phyloP scores from a whole-genome alignment of 1,140 invertebrate species.

The Hypothenemus hampei region DNA sequence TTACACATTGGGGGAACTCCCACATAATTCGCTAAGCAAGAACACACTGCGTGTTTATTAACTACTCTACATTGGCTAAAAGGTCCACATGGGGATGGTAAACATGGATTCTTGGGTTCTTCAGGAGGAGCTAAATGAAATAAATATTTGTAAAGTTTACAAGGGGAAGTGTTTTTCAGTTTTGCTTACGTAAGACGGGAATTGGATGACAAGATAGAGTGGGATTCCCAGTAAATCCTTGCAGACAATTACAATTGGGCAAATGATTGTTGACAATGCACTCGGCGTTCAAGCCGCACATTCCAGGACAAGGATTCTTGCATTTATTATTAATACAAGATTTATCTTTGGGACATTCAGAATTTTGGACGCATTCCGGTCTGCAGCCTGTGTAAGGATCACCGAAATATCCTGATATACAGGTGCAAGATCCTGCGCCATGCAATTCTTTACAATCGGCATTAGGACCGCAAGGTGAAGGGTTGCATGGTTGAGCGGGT shows the following conservation, averaged over 20 bases:
- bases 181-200: constrained; percentile 28
- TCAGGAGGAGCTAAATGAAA: constrained; percentile 38
- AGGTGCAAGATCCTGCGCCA: constrained; percentile 64
- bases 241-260: constrained; percentile 62
- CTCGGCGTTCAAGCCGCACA: constrained; percentile 61
- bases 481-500: constrained; percentile 52
- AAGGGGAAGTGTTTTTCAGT: background rate
- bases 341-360: constrained; percentile 58
- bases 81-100: constrained; percentile 64
- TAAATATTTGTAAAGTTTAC: background rate
- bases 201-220: constrained; percentile 49
- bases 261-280: constrained; percentile 66
- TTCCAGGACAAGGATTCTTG: constrained; percentile 59
- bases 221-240: constrained; percentile 63
- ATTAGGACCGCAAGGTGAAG: constrained; percentile 74
- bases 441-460: constrained; percentile 71
- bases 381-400: constrained; percentile 68
- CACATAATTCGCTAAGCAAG: constrained; percentile 61
- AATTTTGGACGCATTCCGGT: constrained; percentile 67
- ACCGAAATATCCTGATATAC: constrained; percentile 64
- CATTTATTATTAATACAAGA: constrained; percentile 63
- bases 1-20: constrained; percentile 66
- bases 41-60: constrained; percentile 64
- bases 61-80: constrained; percentile 63
- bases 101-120: constrained; percentile 55